A percentile compares a stretch with the other conserved stretches of the same genome.
phyloP scores from a whole-genome alignment of 2,113 vertebrate species.

The Corvus moneduloides region DNA sequence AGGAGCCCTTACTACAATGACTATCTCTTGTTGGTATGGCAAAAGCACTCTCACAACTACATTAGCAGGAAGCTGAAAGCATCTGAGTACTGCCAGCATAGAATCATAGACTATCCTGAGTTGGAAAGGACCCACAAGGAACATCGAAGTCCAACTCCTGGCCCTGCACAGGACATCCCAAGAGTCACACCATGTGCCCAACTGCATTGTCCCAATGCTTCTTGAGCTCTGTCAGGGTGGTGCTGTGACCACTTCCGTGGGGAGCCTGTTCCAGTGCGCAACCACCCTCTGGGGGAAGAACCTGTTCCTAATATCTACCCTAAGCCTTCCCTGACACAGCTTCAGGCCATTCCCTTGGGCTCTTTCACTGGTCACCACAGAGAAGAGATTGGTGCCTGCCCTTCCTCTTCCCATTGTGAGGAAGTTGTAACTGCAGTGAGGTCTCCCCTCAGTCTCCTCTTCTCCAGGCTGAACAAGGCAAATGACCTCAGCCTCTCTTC shows the following conservation, averaged over 20 bases:
- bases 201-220: fast-evolving
- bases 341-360: fast-evolving
- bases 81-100: not conserved
- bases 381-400: no score
- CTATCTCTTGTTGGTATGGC: not conserved
- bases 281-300: fast-evolving
- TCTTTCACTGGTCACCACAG: not conserved
- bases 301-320: fast-evolving
- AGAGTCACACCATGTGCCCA: not conserved
- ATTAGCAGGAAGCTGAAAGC: not conserved
- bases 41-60: not conserved
- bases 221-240: not conserved
- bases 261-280: not conserved
- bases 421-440: not conserved
- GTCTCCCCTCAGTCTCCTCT: not conserved
- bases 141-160: fast-evolving
- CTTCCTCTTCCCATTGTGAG: fast-evolving
- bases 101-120: not conserved
- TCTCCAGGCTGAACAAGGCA: not conserved
- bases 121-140: not conserved
- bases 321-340: no score
- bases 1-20: not conserved
- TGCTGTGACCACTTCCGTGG: not conserved
- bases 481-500: fast-evolving
- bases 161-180: not conserved